Percentiles rank a stretch among this genome's conserved stretches.
Conservation (phyloP, 1,140 invertebrate genomes). For the Drosophila pandora region DNA sequence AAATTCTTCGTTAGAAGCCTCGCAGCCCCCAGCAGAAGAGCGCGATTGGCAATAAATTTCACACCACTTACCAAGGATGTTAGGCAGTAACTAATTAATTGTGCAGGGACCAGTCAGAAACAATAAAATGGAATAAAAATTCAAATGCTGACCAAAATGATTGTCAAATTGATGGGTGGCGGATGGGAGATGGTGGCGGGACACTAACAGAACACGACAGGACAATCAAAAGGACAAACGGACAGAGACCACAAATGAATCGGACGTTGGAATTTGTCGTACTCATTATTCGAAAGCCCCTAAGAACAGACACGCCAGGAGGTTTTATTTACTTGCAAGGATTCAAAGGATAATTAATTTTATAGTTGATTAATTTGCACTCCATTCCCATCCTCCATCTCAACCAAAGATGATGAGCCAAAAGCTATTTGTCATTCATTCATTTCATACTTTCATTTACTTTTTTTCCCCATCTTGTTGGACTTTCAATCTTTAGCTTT, state of each 20-base stretch:
- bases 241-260: constrained; percentile 21
- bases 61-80: constrained; percentile 61
- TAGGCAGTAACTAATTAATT: constrained; percentile 76
- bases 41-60: constrained; percentile 76
- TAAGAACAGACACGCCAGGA: neutral
- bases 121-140: constrained; percentile 11
- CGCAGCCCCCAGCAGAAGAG: constrained; percentile 48
- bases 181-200: neutral
- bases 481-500: constrained; percentile 4
- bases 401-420: constrained; percentile 33
- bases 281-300: too few species aligned
- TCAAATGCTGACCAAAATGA: constrained; percentile 7
- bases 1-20: neutral
- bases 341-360: constrained; percentile 60
- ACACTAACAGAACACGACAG: neutral
- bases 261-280: constrained; percentile 13
- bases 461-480: constrained; percentile 14
- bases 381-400: constrained; percentile 14
- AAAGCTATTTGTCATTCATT: constrained; percentile 46
- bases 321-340: constrained; percentile 14
- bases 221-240: constrained; percentile 5
- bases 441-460: constrained; percentile 1
- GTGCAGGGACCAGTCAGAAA: constrained; percentile 54
- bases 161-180: constrained; percentile 27
- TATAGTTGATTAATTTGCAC: constrained; percentile 60